These are phyloP conservation scores for Diglossa brunneiventris DNA, from an alignment of 2,113 vertebrate species.

Conservation along the genomic window DNA sequence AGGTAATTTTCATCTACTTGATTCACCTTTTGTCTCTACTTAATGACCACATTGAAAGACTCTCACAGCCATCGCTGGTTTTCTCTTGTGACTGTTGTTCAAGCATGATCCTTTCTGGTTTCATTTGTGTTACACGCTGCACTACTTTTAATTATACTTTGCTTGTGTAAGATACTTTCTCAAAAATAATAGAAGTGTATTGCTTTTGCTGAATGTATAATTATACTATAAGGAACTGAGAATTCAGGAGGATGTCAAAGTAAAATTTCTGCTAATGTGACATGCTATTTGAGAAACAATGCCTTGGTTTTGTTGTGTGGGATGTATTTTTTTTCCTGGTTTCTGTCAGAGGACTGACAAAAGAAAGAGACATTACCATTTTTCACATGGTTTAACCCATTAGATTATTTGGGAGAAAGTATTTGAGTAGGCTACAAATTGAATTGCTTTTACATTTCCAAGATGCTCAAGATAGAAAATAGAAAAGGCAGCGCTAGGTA, in stretches of 20 bases:
- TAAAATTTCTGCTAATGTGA: neutral
- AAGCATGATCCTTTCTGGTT: neutral
- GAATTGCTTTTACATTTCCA: conserved; percentile 65
- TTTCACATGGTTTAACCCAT: conserved; percentile 50
- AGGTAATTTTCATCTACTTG: neutral
- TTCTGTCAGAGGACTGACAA: neutral
- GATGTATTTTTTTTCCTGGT: neutral
- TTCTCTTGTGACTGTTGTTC: neutral
- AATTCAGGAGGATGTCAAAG: neutral
- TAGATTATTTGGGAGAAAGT: conserved; percentile 48
- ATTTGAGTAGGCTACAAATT: conserved; percentile 44
- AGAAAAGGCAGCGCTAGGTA: conserved; percentile 52
- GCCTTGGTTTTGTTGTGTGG: neutral
- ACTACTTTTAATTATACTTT: conserved; percentile 34
- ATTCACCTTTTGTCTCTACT: neutral
- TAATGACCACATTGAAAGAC: neutral
- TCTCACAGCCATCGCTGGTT: neutral
- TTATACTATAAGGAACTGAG: neutral
- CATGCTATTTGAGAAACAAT: conserved; percentile 26
- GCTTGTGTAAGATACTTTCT: neutral
- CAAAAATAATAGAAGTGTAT: conserved; percentile 10
- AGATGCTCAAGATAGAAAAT: conserved; percentile 56
- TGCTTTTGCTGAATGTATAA: neutral
- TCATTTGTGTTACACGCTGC: neutral
- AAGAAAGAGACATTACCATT: conserved; percentile 28